phyloP scores from a whole-genome alignment of 2,888 invertebrate genomes.

The Glyphotaelius pellucidus region DNA sequence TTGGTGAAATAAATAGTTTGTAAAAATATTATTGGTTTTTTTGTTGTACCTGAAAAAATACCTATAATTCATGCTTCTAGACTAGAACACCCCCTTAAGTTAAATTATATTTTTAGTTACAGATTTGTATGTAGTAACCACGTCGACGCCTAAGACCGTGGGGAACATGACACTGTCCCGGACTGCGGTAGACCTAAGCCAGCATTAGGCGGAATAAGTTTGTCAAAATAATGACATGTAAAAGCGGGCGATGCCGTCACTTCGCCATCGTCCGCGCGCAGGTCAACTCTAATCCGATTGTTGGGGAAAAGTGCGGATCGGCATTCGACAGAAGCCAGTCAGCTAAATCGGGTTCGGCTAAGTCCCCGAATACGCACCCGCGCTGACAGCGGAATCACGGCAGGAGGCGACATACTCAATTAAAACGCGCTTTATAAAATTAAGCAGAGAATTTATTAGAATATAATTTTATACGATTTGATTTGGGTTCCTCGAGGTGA shows the following conservation, averaged over 20 bases:
- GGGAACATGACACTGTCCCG: not conserved
- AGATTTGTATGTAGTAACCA: not conserved
- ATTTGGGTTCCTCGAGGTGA: too few relatives aligned
- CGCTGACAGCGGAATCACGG: not conserved
- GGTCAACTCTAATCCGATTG: not conserved
- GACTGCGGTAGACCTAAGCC: conserved; percentile 15
- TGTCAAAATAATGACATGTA: conserved; percentile 32
- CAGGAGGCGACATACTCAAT: not conserved
- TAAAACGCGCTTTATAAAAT: not conserved
- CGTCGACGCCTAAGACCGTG: not conserved
- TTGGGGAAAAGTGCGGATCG: not conserved
- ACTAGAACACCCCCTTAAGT: too few relatives aligned
- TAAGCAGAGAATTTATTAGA: not conserved
- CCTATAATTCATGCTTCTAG: too few relatives aligned
- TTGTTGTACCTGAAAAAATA: too few relatives aligned
- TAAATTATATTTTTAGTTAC: not conserved
- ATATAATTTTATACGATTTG: not conserved
- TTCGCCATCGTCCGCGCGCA: not conserved
- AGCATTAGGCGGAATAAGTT: conserved; percentile 12
- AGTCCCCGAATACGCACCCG: not conserved
- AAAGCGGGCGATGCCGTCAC: not conserved
- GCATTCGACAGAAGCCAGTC: not conserved
- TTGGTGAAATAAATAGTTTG: too few relatives aligned
- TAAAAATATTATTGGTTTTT: too few relatives aligned
- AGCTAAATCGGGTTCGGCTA: not conserved